Base-by-base conservation (phyloP, 2,888 invertebrate genomes). In the Oxycera nigricornis region DNA sequence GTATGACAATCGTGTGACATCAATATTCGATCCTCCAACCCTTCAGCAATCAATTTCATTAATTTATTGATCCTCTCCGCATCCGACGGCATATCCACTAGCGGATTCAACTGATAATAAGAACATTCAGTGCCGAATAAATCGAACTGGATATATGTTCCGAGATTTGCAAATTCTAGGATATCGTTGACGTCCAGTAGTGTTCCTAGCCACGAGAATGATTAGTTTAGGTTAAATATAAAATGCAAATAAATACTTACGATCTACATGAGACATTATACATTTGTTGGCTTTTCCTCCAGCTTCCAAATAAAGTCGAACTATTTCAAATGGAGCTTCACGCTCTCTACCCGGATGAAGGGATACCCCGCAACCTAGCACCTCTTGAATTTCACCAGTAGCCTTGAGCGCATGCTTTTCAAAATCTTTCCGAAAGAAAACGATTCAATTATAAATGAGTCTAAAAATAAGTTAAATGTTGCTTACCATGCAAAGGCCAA, bases 1-100 rank as follows among this genome's bases (percentile, higher is more conserved):
- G 94, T 94, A 81, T 95, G 94, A 77, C 94, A 90, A 80, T 95
- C 95, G 79, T 95, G 95, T 0, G 93, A 91, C 83, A 95, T 87
- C 0, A 93, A 86, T 30, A 94, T 83, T 74, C 86, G 87, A 70
- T 92, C 88, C 6, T 86, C 86, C 74, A 87, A 88, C 0, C 91
- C 91, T 30, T 91, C 90, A 0, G 89, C 86, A 1, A 90, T 86
- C 2, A 95, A 83, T 41, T 86, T 80, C 41, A 87, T 84, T 0
- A 95, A 85, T 80, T 87, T 88, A 30, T 88, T 86, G 26, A 95
- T 88, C 14, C 95, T 87, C 79, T 92, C 90, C 0, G 91, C 91
- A 85, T 95, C 95, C 0, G 92, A 93, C 0, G 91, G 91, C 93
- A 94, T 94, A 80, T 93, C 92, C 0, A 88, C 85, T 0, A 82